These are phyloP conservation scores for Caenorhabditis becei DNA, from an alignment of 2,888 invertebrate species.

Conservation along the genomic window DNA sequence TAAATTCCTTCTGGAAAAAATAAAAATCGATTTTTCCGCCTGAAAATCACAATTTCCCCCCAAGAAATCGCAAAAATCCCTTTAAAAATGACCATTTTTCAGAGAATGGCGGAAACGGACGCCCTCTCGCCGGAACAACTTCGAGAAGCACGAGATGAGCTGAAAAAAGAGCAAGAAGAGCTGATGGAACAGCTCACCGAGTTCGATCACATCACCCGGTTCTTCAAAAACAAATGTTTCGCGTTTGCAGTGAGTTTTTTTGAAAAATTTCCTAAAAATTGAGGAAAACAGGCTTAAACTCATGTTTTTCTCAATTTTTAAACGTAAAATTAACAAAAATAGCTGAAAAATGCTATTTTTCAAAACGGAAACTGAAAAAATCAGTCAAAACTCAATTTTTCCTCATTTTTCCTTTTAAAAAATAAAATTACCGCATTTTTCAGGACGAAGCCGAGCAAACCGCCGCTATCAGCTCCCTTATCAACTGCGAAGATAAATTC, in stretches of 20 bases:
- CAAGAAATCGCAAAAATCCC: neutral
- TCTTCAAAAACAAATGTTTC: constrained; percentile 47
- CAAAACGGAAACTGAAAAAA: constrained; percentile 24
- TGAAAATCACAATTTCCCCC: constrained; percentile 1
- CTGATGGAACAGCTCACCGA: constrained; percentile 45
- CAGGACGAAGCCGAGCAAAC: constrained; percentile 51
- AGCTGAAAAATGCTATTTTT: neutral
- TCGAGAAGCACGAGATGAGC: constrained; percentile 25
- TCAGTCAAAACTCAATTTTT: neutral
- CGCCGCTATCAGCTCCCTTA: constrained; percentile 33
- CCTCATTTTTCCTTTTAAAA: no score
- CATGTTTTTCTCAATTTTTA: neutral
- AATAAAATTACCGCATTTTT: no score
- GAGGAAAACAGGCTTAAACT: no score
- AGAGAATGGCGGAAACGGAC: constrained; percentile 21
- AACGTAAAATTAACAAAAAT: neutral
- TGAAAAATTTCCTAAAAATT: neutral
- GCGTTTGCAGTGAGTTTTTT: constrained; percentile 36
- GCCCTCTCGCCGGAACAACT: neutral
- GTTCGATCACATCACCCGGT: constrained; percentile 36
- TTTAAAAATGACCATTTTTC: neutral
- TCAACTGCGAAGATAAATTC: constrained; percentile 52
- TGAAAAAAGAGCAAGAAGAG: constrained; percentile 29
- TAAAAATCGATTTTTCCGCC: constrained; percentile 27
- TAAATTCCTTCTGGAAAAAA: neutral